Percentiles rank a stretch among this genome's conserved stretches.
Conservation (phyloP, 2,797 vertebrate species). For the Esox masquinongy region DNA sequence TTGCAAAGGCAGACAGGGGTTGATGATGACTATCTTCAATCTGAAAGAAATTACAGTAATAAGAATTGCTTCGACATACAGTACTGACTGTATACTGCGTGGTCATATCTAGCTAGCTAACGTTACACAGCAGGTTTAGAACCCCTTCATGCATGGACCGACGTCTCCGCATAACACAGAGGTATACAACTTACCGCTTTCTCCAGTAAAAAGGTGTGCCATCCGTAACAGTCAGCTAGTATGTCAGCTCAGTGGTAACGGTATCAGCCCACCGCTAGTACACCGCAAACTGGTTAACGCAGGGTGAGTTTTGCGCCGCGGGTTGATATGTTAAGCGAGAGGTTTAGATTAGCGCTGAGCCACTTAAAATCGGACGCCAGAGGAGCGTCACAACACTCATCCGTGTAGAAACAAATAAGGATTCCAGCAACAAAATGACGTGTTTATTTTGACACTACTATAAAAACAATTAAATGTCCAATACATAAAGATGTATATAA, state of each 20-base stretch:
- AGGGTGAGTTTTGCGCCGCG: no score
- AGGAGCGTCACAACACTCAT: not conserved
- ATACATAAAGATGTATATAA: not conserved
- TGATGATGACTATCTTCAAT: constrained; percentile 3
- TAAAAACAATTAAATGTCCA: no score
- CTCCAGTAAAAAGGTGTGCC: not conserved
- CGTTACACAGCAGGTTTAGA: not conserved
- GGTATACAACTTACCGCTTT: constrained; percentile 7
- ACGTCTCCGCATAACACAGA: not conserved
- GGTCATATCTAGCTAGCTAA: not conserved
- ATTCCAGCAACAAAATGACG: no score
- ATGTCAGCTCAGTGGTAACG: not conserved
- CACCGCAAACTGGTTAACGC: constrained; percentile 3
- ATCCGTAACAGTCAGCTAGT: not conserved
- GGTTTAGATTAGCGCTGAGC: not conserved
- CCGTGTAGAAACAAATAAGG: not conserved
- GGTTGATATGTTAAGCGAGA: not conserved
- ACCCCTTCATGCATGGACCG: no score
- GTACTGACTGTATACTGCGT: not conserved
- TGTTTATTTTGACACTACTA: no score
- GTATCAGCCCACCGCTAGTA: constrained; percentile 3
- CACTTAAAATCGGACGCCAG: not conserved
- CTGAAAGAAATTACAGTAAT: not conserved
- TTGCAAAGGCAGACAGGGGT: not conserved
- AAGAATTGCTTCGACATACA: not conserved